Base-by-base conservation (phyloP, 1,140 invertebrate species). In the Apis laboriosa region DNA sequence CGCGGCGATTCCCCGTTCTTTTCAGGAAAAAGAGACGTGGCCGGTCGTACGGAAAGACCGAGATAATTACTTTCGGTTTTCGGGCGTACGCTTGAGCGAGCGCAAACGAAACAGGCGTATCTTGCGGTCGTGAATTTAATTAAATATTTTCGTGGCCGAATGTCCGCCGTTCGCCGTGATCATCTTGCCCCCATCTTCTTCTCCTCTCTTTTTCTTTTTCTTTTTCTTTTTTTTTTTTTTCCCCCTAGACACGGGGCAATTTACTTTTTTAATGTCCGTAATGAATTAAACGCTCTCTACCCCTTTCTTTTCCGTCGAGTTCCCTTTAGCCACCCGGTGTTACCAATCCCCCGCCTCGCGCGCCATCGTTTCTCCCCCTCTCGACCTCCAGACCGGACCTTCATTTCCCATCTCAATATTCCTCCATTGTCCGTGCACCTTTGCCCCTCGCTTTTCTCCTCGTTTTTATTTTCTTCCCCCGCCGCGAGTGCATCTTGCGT, bases 111-210 rank as follows among this genome's bases (percentile, higher is more conserved):
- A 90, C 91, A 90, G 90, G 89, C 91, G 90, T 91, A 90, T 92
- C 91, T 93, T 92, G 92, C 89, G 91, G 92, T 92, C 86, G 90
- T 92, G 90, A 92, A 92, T 93, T 93, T 92, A 93, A 93, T 93
- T 93, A 93, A 93, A 93, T 92, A 93, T 93, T 93, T 93, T 93
- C 89, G 90, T 91, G 90, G 89, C 89, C 89, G 88, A 92, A 92
- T 89, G 91, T 92, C 88, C 89, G 75, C 83, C 81, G 90, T 90
- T 90, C 88, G 90, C 88, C 84, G 87, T 84, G 89, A 86, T 87
- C 86, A 81, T 82, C 84, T 80, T 85, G 89, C 85, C 88, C 85
- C 77, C 87, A 34, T 88, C 86, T 90, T 90, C 67, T 85, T 85
- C 82, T 43, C 34, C 34, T 7, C 34, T 43, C 34, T 34, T 34